These are phyloP conservation scores for Poeciliopsis retropinna DNA, from an alignment of 2,113 vertebrate genomes.

Conservation along the genomic window DNA sequence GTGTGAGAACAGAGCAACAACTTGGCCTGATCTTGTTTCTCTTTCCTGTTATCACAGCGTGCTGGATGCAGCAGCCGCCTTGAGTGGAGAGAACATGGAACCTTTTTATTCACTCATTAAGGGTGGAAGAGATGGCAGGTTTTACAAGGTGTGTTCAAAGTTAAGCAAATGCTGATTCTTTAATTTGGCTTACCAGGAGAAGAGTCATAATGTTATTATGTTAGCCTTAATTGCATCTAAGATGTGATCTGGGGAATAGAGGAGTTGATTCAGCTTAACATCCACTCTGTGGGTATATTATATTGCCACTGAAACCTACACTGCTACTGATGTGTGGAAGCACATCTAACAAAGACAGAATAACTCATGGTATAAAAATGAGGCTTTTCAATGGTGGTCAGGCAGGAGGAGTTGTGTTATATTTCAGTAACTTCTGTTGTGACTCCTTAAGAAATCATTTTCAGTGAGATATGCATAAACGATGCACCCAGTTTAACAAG, in stretches of 20 bases:
- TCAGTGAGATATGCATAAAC: background rate
- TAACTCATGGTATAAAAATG: background rate
- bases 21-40: slow-evolving; percentile 1
- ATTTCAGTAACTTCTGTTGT: background rate
- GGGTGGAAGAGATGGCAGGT: slow-evolving; percentile 86
- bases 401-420: background rate
- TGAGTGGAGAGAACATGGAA: slow-evolving; percentile 86
- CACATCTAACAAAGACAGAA: background rate
- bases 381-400: background rate
- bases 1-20: background rate
- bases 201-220: background rate
- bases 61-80: slow-evolving; percentile 84
- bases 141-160: slow-evolving; percentile 84
- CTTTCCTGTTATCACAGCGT: slow-evolving; percentile 76
- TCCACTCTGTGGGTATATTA: background rate
- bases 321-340: background rate
- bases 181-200: background rate
- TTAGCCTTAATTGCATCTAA: background rate
- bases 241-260: background rate
- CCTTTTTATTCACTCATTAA: slow-evolving; percentile 90
- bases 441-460: background rate
- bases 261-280: background rate
- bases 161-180: slow-evolving; percentile 1
- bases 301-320: background rate
- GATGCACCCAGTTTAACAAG: background rate